phyloP scores from a whole-genome alignment of 30 jellyfish, hydroid and myxozoan species.

The Cassiopea andromeda region DNA sequence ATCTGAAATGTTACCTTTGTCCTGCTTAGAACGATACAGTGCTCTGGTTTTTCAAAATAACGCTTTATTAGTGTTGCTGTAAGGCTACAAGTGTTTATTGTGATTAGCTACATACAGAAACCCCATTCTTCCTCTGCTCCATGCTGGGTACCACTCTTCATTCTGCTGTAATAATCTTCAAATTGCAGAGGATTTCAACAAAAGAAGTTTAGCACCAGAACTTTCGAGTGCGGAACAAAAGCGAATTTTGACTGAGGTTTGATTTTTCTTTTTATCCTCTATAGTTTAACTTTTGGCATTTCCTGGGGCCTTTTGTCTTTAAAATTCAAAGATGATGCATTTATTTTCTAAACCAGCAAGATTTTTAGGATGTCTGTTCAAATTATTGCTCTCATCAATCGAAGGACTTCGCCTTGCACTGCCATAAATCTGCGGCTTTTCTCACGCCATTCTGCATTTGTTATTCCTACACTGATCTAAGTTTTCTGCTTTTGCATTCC shows the following conservation, averaged over 20 bases:
- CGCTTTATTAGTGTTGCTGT: too few relatives aligned
- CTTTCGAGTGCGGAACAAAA: constrained; percentile 76
- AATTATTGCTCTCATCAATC: too few relatives aligned
- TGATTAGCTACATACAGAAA: too few relatives aligned
- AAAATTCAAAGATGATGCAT: neutral
- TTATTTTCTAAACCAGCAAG: neutral
- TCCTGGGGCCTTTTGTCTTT: neutral
- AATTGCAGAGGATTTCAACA: constrained; percentile 91
- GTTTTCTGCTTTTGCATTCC: neutral
- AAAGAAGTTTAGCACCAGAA: constrained; percentile 92
- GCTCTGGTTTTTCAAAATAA: too few relatives aligned
- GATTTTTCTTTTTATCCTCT: neutral
- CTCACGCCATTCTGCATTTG: neutral
- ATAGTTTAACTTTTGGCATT: neutral
- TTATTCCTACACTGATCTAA: neutral
- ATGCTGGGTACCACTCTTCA: neutral
- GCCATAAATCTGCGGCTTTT: too few relatives aligned
- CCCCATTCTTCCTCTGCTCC: too few relatives aligned
- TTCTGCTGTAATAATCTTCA: neutral
- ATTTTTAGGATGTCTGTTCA: too few relatives aligned
- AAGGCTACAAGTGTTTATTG: too few relatives aligned
- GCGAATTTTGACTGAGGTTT: constrained; percentile 84
- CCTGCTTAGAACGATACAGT: too few relatives aligned
- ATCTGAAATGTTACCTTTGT: too few relatives aligned
- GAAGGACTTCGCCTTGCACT: too few relatives aligned